Conservation (phyloP, 2,888 invertebrate species). For the Caenorhabditis virilis region DNA sequence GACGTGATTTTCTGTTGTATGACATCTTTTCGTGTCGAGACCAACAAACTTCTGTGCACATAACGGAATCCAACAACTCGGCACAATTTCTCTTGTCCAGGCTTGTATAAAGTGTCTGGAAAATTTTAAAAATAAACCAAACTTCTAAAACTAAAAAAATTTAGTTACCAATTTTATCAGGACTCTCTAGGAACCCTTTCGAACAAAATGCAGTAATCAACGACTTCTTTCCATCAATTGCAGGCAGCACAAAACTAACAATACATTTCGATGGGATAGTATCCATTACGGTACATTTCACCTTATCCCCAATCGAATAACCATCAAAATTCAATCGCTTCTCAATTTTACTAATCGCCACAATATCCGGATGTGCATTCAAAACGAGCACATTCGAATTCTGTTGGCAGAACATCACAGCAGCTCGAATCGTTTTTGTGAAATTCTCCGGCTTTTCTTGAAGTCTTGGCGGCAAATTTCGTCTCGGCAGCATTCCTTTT, state of each 20-base stretch:
- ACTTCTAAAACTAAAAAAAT: background rate
- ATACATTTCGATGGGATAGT: constrained; percentile 32
- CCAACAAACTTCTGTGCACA: constrained; percentile 53
- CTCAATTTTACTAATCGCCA: constrained; percentile 59
- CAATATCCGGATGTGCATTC: constrained; percentile 64
- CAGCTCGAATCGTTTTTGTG: constrained; percentile 55
- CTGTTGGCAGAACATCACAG: constrained; percentile 59
- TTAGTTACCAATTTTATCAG: constrained; percentile 30
- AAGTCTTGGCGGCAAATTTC: constrained; percentile 63
- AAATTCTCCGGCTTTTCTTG: constrained; percentile 51
- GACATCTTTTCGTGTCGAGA: constrained; percentile 56
- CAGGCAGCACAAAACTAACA: constrained; percentile 51
- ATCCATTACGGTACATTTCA: constrained; percentile 52
- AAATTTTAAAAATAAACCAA: constrained; percentile 1
- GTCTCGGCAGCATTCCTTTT: constrained; percentile 57
- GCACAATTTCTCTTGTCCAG: constrained; percentile 53
- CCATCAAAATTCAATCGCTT: constrained; percentile 51
- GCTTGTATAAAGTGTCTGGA: constrained; percentile 31
- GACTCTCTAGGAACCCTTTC: constrained; percentile 32
- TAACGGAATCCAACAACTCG: constrained; percentile 56
- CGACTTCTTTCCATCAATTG: constrained; percentile 38
- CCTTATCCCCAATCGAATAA: constrained; percentile 45
- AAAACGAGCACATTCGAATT: constrained; percentile 61
- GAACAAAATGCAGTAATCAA: constrained; percentile 35
- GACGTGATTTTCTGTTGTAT: constrained; percentile 56